A percentile compares a stretch with the other conserved stretches of the same genome.
Evolutionary conservation across 2,888 invertebrate species (phyloP).

Genomic region (Lepidochrysops patricia): DNA sequence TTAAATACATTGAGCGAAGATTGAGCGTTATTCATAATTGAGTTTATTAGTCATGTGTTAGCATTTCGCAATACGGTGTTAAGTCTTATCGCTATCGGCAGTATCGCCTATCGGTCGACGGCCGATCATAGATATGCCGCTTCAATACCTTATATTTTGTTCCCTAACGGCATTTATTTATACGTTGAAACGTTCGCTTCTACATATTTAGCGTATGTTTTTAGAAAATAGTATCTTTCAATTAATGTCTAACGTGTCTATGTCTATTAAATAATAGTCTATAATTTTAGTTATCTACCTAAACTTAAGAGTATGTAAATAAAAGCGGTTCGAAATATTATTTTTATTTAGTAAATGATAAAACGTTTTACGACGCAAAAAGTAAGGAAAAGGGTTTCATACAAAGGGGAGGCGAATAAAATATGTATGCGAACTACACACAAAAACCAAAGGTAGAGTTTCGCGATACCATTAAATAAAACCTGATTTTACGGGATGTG

Average conservation of each 20-base stretch:
- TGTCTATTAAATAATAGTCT: no score
- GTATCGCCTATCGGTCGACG: conserved; percentile 35
- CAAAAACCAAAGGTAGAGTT: conserved; percentile 13
- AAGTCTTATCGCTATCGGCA: conserved; percentile 11
- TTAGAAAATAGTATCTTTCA: no score
- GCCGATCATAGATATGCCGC: conserved; percentile 28
- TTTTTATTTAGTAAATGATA: not conserved
- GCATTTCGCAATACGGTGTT: conserved; percentile 4
- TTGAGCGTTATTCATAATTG: not conserved
- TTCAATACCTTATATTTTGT: conserved; percentile 24
- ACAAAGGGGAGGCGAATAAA: not conserved
- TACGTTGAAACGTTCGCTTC: not conserved
- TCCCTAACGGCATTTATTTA: conserved; percentile 26
- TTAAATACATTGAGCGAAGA: not conserved
- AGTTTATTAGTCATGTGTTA: conserved; percentile 1
- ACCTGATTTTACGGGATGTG: conserved; percentile 14
- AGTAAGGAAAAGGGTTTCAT: not conserved
- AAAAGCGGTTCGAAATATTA: not conserved
- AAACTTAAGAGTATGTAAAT: no score
- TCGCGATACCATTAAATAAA: conserved; percentile 15
- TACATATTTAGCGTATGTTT: not conserved
- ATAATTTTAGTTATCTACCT: no score
- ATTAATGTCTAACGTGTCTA: no score
- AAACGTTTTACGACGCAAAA: not conserved
- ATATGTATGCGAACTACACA: not conserved